phyloP scores from a whole-genome alignment of 1,140 invertebrate species.

The Bombus cullumanus region DNA sequence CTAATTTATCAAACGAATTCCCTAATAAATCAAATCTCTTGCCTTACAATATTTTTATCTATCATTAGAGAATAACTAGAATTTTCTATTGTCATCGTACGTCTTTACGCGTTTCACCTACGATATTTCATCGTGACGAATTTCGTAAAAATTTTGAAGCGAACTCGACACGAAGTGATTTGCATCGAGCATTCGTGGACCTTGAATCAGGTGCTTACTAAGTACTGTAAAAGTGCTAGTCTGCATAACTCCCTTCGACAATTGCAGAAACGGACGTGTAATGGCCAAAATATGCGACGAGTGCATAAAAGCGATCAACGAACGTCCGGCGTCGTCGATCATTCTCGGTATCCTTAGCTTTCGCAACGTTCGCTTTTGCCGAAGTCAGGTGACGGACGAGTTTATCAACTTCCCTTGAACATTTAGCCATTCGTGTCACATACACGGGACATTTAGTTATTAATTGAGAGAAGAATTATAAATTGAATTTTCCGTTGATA shows the following conservation, averaged over 20 bases:
- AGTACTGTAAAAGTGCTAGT: slow-evolving; percentile 46
- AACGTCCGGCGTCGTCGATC: slow-evolving; percentile 40
- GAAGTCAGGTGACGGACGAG: slow-evolving; percentile 11
- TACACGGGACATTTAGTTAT: too few species aligned
- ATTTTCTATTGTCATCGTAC: background rate
- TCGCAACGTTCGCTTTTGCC: slow-evolving; percentile 41
- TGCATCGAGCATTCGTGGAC: slow-evolving; percentile 56
- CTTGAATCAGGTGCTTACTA: slow-evolving; percentile 56
- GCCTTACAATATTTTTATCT: background rate
- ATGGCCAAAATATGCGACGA: slow-evolving; percentile 55
- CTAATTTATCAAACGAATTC: slow-evolving; percentile 3
- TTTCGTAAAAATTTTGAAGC: background rate
- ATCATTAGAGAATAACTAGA: background rate
- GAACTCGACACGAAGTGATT: background rate
- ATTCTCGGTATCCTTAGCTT: slow-evolving; percentile 59
- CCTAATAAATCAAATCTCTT: background rate
- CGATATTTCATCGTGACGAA: background rate
- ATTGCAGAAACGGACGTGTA: slow-evolving; percentile 46
- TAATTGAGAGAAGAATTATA: too few species aligned
- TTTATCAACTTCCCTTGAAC: background rate
- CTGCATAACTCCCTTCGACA: slow-evolving; percentile 37
- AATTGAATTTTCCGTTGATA: too few species aligned
- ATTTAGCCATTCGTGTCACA: too few species aligned
- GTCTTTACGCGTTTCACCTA: background rate
- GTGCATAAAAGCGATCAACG: slow-evolving; percentile 40